Percentiles rank a stretch among this genome's conserved stretches.
Conservation (phyloP, 2,797 vertebrate genomes). For the Clarias platycephalus region DNA sequence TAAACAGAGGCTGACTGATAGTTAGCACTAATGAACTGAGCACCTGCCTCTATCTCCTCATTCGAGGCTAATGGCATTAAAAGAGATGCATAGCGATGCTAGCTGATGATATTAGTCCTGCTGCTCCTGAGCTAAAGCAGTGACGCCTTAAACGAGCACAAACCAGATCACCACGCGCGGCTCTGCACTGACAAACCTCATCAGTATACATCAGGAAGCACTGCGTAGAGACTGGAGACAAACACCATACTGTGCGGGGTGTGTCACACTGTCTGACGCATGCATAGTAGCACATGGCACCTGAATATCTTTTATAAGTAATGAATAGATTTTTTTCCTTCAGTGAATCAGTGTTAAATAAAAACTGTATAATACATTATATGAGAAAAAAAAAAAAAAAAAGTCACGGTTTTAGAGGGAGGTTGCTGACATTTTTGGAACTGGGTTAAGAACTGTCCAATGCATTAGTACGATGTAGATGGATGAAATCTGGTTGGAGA, state of each 20-base stretch:
- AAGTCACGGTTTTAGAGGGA: no score
- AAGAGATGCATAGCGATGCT: constrained; percentile 71
- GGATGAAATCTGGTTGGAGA: no score
- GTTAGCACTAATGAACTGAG: constrained; percentile 66
- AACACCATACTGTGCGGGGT: constrained; percentile 52
- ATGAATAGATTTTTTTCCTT: background rate
- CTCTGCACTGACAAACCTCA: constrained; percentile 70
- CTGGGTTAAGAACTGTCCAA: no score
- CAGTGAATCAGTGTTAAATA: background rate
- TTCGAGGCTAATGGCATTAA: constrained; percentile 74
- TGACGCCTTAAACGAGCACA: constrained; percentile 58
- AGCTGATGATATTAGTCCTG: constrained; percentile 71
- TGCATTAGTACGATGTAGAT: no score
- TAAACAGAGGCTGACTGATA: constrained; percentile 54
- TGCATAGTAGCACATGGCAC: background rate
- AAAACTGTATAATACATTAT: background rate
- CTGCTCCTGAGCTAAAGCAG: constrained; percentile 67
- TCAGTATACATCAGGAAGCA: constrained; percentile 71
- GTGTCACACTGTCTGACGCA: background rate
- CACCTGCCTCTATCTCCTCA: constrained; percentile 69
- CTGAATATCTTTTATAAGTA: background rate
- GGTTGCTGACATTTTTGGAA: no score
- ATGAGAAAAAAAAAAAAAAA: background rate
- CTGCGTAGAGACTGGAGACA: constrained; percentile 54
- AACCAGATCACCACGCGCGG: constrained; percentile 54